Evolutionary conservation across 2,888 invertebrate species (phyloP), one percentile per base, ranked within the genome.

Genomic region (Poecilobothrus nobilitatus): DNA sequence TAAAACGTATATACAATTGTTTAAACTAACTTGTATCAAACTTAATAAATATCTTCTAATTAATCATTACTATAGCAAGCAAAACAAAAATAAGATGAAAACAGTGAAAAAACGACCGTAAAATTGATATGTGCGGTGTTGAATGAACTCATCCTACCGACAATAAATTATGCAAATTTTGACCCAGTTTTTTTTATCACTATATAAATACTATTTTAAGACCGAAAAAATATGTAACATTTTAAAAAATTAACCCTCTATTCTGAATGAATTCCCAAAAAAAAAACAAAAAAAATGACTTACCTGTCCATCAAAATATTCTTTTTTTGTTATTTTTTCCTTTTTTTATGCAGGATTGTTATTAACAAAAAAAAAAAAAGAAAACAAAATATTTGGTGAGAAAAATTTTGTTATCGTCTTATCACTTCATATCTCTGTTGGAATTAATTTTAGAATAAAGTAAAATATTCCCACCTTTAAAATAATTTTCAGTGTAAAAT

Each of bases 111-210:
- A 53, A 53, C 18, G 2, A 15, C 41, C 15, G 53, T 18, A 53
- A 53, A 53, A 53, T 2, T 18, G n/a, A 53, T 12, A 18, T 53
- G 27, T 53, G n/a, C n/a, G 9, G 53, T 53, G 53, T 53, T 53
- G 53, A 53, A 53, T 53, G 53, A 15, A 15, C 53, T 9, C 53
- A 53, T 53, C 53, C 53, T 53, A 53, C 15, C 53, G 53, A 2
- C n/a, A 53, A 53, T 18, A 53, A 53, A 53, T 53, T 53, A 53
- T 53, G 53, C 53, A 53, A 53, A 53, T 53, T 53, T 53, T 53
- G 18, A 53, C 53, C 53, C 18, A 53, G 15, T 18, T 53, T 53
- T 53, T 44, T 53, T 18, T 37, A 37, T 12, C 37, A 12, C 7
- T 37, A 1, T 37, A 10, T 37, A 37, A 37, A 10, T 37, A 10